These are phyloP conservation scores for Nesoenas mayeri DNA, from an alignment of 2,113 vertebrate genomes.

Conservation along the genomic window DNA sequence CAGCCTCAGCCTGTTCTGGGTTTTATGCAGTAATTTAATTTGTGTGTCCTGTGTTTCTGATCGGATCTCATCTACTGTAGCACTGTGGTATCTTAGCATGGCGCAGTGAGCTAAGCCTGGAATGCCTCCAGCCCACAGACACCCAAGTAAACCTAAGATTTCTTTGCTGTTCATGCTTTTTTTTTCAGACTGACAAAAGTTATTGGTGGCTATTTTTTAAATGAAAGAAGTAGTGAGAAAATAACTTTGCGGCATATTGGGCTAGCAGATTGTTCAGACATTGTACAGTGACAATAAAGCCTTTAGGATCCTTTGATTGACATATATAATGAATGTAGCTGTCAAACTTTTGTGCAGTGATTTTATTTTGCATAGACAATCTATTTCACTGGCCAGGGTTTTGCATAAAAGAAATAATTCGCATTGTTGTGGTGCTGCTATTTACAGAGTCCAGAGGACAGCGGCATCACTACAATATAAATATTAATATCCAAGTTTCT, in stretches of 20 bases:
- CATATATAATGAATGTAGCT: conserved; percentile 45
- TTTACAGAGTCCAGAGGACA: not conserved
- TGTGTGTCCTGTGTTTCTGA: not conserved
- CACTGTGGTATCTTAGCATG: not conserved
- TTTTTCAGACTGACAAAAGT: conserved; percentile 29
- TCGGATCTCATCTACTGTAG: not conserved
- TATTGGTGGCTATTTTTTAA: conserved; percentile 55
- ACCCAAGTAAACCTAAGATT: not conserved
- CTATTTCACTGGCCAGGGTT: conserved; percentile 13
- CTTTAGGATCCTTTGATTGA: conserved; percentile 39
- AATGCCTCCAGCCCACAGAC: not conserved
- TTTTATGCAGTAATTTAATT: not conserved
- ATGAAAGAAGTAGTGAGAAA: conserved; percentile 36
- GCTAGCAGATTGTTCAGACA: conserved; percentile 55
- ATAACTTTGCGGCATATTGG: conserved; percentile 52
- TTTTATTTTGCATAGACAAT: conserved; percentile 22
- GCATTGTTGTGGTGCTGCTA: conserved; percentile 20
- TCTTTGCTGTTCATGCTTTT: not conserved
- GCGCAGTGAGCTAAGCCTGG: not conserved
- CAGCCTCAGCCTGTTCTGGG: not conserved
- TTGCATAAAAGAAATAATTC: conserved; percentile 28
- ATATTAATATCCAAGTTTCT: conserved; percentile 27
- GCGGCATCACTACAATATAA: not conserved
- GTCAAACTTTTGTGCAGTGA: conserved; percentile 39
- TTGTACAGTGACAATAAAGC: conserved; percentile 44